phyloP scores from a whole-genome alignment of 2,888 invertebrate species.

The Cheilosia urbana region DNA sequence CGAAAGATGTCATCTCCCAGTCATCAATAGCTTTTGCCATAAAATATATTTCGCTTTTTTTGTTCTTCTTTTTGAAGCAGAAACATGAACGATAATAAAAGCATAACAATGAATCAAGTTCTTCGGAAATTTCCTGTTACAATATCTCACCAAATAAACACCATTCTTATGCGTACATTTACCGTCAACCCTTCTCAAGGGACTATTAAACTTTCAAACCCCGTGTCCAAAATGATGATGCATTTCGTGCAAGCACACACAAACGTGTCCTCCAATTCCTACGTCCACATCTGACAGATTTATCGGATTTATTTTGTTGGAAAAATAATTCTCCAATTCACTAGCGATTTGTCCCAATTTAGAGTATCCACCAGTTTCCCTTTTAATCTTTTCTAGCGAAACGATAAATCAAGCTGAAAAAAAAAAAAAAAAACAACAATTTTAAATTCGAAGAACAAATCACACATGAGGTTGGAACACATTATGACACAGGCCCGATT shows the following conservation, averaged over 20 bases:
- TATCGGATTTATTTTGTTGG: conserved; percentile 43
- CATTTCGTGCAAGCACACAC: conserved; percentile 37
- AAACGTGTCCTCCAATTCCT: conserved; percentile 51
- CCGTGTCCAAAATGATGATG: conserved; percentile 41
- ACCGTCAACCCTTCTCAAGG: neutral
- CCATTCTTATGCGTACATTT: neutral
- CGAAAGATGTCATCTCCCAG: conserved; percentile 17
- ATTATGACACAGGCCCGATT: conserved; percentile 52
- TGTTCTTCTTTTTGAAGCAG: too few relatives aligned
- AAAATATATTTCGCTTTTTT: conserved; percentile 6
- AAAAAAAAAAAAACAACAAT: neutral
- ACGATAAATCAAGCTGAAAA: conserved; percentile 53
- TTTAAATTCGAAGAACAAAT: conserved; percentile 10
- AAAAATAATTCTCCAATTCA: conserved; percentile 70
- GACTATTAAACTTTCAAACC: conserved; percentile 43
- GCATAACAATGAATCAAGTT: conserved; percentile 50
- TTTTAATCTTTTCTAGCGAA: conserved; percentile 52
- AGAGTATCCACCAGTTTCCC: conserved; percentile 43
- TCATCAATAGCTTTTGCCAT: neutral
- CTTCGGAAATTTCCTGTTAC: conserved; percentile 31
- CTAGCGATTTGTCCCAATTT: conserved; percentile 72
- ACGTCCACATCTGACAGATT: conserved; percentile 56
- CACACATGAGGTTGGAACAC: conserved; percentile 52
- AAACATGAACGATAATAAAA: neutral
- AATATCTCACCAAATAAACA: conserved; percentile 3